Evolutionary conservation across 2,797 vertebrate species (phyloP), one percentile per base, ranked within the genome.

Genomic region (Halcyon smyrnensis): DNA sequence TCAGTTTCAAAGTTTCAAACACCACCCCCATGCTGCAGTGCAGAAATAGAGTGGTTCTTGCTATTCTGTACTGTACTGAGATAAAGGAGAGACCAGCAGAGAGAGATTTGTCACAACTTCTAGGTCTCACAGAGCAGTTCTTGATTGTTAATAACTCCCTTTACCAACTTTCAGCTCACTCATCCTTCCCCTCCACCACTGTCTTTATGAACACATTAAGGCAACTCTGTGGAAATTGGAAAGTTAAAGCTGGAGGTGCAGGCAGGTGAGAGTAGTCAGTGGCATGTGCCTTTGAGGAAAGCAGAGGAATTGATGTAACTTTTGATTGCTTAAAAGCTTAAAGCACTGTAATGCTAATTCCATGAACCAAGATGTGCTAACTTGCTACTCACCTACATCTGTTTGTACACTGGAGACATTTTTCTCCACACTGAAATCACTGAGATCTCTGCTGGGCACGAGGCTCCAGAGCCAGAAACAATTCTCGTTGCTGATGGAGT

Each of bases 21-120:
- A n/a, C 16, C 12, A 6, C 8, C 28, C 8, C 12, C 36, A 14
- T n/a, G 16, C n/a, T 30, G 9, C 8, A 34, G 11, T 41, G 32
- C 34, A 81, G 65, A 86, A 78, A 57, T 50, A 39, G 23, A 62
- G 4, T 16, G 28, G 24, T 25, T n/a, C 16, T 41, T 78, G 25
- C 12, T 41, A 9, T 23, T 62, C 20, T 23, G 11, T 25, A 16
- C 20, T 23, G 11, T 25, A 16, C 15, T 12, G 21, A 85, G n/a
- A 46, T 21, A 71, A 89, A 78, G 9, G 12, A 16, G 62, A 87
- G 5, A 43, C 8, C 43, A 50, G 19, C 0, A 0, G 27, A 19
- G 3, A 43, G 32, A 43, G 59, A 84, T 71, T 17, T 67, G 59
- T 50, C 1, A 0, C 57, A 75, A 17, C 24, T 43, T 46, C 23